Evolutionary conservation across 2,113 vertebrate genomes (phyloP).

Genomic region (Ginglymostoma cirratum): DNA sequence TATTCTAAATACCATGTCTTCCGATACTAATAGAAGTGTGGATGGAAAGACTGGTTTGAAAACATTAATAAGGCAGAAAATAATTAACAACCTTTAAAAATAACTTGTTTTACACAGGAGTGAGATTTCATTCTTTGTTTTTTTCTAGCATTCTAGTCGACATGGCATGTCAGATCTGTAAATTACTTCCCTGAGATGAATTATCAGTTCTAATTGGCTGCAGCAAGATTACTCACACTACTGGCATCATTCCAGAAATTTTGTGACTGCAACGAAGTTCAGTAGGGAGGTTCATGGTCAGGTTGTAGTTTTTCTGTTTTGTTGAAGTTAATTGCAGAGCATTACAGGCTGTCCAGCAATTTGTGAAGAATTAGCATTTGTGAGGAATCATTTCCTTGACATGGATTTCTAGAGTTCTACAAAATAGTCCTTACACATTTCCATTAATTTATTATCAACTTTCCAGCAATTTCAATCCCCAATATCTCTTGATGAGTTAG

Average conservation of each 20-base stretch:
- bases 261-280: not conserved
- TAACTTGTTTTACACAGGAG: not conserved
- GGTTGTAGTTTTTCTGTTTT: not conserved
- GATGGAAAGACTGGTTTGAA: not conserved
- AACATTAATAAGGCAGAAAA: not conserved
- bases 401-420: not conserved
- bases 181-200: not conserved
- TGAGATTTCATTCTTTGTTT: not conserved
- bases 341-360: not conserved
- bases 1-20: not conserved
- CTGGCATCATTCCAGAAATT: not conserved
- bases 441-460: not conserved
- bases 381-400: not conserved
- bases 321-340: not conserved
- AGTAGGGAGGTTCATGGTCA: not conserved
- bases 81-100: not conserved
- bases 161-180: not conserved
- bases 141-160: not conserved
- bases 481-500: not conserved
- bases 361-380: not conserved
- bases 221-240: not conserved
- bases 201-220: not conserved
- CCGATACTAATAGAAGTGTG: not conserved
- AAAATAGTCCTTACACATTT: not conserved
- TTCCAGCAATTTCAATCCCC: not conserved